Base-by-base conservation (phyloP, 2,888 invertebrate species). In the Lepidocyrtinus sp. region DNA sequence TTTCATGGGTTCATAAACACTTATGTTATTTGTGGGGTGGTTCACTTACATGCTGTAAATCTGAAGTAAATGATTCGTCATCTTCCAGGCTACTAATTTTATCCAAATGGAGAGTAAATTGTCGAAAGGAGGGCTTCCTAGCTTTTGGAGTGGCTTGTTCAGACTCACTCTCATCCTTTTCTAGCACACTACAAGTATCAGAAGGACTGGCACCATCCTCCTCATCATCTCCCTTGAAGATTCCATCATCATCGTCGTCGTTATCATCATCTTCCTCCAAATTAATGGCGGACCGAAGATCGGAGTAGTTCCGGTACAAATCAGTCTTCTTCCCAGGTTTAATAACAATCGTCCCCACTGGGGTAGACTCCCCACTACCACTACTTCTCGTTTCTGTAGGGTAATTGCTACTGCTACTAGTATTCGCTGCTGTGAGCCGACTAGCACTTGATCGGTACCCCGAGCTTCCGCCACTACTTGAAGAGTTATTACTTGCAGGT, bases 361-460 rank as follows among this genome's bases (percentile, higher is more conserved):
- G 86, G 9, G 86, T 86, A 3, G 86, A 86, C 65, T 86, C 86
- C 21, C 86, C 86, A 75, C 85, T 85, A 22, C 86, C 86, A 74
- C 85, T 85, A 64, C 86, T 86, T 61, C 86, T 75, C 1, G 82
- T 81, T 27, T 84, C 82, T 27, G 79, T 76, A 25, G 81, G 82
- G 55, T 82, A 80, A 68, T 65, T 82, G 45, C 77, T 81, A 21
- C 81, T 73, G 17, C 81, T 67, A 50, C 77, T 81, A 59, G 75
- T 64, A 25, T 80, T 75, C 2, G 75, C 70, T 19, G 75, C 80
- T n/a, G 80, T 80, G 22, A 80, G 71, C 0, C 80, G 80, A 26
- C 80, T 80, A 5, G 80, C 75, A 63, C 80, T 80, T 17, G 80
- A 80, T 25, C 80, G 64, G 36, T 80, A 80, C 5, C 80, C 80